Conservation (phyloP, 2,113 vertebrate genomes). For the Seriola rivoliana region DNA sequence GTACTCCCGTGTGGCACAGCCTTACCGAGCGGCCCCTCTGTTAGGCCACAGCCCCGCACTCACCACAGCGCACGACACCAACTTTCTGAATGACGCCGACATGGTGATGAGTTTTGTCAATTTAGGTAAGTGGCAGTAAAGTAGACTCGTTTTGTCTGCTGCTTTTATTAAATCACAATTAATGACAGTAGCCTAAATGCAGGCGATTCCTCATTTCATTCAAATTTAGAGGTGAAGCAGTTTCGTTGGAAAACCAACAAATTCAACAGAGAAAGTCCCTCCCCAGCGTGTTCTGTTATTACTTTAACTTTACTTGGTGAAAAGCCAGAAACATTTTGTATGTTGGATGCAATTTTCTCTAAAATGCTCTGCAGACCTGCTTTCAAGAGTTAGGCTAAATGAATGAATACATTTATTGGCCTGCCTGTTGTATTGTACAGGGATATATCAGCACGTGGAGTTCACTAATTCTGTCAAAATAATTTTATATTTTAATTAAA, state of each 20-base stretch:
- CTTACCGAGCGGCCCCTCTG: constrained; percentile 81
- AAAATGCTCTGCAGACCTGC: neutral
- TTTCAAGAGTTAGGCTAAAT: neutral
- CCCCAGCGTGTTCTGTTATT: neutral
- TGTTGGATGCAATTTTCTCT: neutral
- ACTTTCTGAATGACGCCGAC: constrained; percentile 98
- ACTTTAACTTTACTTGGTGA: neutral
- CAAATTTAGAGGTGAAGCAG: neutral
- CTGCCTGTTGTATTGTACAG: neutral
- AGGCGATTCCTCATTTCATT: neutral
- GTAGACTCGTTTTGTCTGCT: neutral
- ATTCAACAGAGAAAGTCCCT: neutral
- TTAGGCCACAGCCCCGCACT: constrained; percentile 86
- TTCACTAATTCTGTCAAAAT: constrained; percentile 7
- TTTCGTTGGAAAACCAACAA: neutral
- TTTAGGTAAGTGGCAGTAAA: constrained; percentile 88
- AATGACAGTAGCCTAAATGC: neutral
- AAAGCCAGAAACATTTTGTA: neutral
- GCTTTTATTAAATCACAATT: neutral
- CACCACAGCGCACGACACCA: constrained; percentile 92
- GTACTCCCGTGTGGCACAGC: constrained; percentile 89
- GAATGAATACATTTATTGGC: neutral
- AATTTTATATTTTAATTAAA: neutral
- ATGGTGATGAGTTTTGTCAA: constrained; percentile 99
- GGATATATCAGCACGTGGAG: neutral